A percentile compares a stretch with the other conserved stretches of the same genome.
These are phyloP conservation scores for Catostylus mosaicus DNA, from an alignment of 30 jellyfish, hydroid and myxozoan species.

Conservation along the genomic window DNA sequence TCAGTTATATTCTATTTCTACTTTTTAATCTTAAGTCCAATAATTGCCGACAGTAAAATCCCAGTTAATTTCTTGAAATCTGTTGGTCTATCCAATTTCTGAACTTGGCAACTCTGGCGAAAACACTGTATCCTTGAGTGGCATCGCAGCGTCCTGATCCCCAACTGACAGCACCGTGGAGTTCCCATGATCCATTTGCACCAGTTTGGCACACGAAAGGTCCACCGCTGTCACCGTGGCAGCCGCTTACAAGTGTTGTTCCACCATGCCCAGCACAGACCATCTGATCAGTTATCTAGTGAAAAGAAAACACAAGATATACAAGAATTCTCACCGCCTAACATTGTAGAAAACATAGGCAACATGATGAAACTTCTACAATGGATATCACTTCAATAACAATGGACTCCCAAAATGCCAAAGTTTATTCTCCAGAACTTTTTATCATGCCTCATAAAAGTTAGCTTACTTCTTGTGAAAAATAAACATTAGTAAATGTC, in stretches of 20 bases:
- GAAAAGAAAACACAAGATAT: too few species aligned
- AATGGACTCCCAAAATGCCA: too few species aligned
- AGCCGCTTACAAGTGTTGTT: slow-evolving; percentile 34
- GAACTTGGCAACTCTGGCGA: slow-evolving; percentile 57
- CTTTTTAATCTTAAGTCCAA: background rate
- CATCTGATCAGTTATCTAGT: slow-evolving; percentile 34
- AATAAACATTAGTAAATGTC: too few species aligned
- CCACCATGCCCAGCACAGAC: slow-evolving; percentile 71
- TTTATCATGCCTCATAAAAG: too few species aligned
- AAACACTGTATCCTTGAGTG: slow-evolving; percentile 66
- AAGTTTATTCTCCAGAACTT: too few species aligned
- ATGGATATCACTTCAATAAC: too few species aligned
- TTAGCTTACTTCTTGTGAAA: too few species aligned
- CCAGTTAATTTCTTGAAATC: slow-evolving; percentile 4
- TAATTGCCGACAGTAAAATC: too few species aligned
- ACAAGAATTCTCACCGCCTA: too few species aligned
- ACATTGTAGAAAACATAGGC: too few species aligned
- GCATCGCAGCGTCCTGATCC: slow-evolving; percentile 74
- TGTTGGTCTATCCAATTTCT: slow-evolving; percentile 18
- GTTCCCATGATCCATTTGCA: slow-evolving; percentile 54
- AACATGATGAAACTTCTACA: too few species aligned
- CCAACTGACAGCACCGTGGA: slow-evolving; percentile 77
- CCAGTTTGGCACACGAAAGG: slow-evolving; percentile 78
- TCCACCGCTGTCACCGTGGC: slow-evolving; percentile 85
- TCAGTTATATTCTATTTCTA: background rate